Conservation (phyloP, 2,113 vertebrate genomes). For the Emydura subglobosa region DNA sequence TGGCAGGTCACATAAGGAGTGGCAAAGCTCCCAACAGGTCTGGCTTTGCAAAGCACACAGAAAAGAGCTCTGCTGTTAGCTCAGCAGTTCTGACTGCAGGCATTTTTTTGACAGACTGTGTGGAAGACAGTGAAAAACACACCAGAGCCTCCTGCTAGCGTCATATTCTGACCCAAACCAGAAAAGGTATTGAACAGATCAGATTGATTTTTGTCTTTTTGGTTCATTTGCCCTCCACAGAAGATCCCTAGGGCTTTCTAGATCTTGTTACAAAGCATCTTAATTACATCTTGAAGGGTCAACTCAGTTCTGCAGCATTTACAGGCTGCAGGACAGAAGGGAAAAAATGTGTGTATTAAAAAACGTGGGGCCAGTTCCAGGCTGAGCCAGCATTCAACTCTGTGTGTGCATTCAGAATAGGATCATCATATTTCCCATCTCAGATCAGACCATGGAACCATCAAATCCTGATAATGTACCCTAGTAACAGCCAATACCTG, state of each 20-base stretch:
- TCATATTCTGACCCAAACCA: fast-evolving
- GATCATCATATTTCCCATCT: not conserved
- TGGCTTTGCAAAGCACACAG: not conserved
- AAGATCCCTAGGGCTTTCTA: not conserved
- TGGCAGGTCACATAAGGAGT: not conserved
- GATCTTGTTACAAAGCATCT: not conserved
- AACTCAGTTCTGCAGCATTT: not conserved
- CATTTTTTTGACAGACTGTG: not conserved
- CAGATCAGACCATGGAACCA: not conserved
- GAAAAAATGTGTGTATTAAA: not conserved
- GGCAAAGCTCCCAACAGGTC: not conserved
- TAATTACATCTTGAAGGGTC: not conserved
- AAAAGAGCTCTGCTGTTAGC: not conserved
- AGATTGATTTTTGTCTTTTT: not conserved
- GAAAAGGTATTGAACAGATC: not conserved
- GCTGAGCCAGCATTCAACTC: not conserved
- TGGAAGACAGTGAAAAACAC: not conserved
- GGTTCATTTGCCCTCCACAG: not conserved
- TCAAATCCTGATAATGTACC: not conserved
- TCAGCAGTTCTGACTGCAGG: not conserved
- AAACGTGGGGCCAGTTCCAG: not conserved
- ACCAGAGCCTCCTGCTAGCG: fast-evolving
- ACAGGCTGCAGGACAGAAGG: not conserved
- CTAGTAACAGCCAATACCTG: not conserved
- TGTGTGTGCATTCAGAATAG: not conserved